Conservation (phyloP, 1,140 invertebrate genomes). For the Drosophila miranda region DNA sequence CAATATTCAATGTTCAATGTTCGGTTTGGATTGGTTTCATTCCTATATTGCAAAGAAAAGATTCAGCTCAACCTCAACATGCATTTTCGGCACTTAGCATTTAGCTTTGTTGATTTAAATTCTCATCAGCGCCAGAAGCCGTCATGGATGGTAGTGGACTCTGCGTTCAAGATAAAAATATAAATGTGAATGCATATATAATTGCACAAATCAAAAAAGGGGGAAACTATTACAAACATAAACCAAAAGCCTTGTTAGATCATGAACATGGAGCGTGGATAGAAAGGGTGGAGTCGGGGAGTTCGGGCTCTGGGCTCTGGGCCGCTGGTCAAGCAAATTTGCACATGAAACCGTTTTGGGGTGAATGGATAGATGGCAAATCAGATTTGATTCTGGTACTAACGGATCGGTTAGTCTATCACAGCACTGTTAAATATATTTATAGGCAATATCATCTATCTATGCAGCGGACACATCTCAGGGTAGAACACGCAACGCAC, state of each 20-base stretch:
- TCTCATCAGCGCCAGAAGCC: constrained; percentile 82
- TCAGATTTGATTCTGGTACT: constrained; percentile 30
- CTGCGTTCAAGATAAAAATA: constrained; percentile 81
- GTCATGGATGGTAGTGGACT: constrained; percentile 82
- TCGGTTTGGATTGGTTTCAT: constrained; percentile 29
- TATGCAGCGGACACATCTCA: constrained; percentile 60
- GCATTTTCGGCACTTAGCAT: constrained; percentile 75
- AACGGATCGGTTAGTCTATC: constrained; percentile 71
- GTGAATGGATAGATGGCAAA: constrained; percentile 36
- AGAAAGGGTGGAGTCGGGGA: constrained; percentile 2
- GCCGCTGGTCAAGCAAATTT: constrained; percentile 28
- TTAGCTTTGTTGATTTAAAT: constrained; percentile 82
- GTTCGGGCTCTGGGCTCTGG: too few relatives aligned
- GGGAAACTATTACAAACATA: constrained; percentile 30
- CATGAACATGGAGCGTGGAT: constrained; percentile 21
- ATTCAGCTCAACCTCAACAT: constrained; percentile 67
- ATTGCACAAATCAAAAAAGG: constrained; percentile 57
- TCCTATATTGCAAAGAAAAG: constrained; percentile 43
- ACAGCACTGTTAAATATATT: constrained; percentile 73
- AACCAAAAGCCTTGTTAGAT: constrained; percentile 49
- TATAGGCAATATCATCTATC: constrained; percentile 37
- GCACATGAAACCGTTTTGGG: constrained; percentile 38
- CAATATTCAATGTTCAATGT: constrained; percentile 23
- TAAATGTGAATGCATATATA: constrained; percentile 61
- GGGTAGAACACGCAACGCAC: constrained; percentile 63